Base-by-base conservation (phyloP, 2,888 invertebrate genomes). In the Agrilus cyanescens region DNA sequence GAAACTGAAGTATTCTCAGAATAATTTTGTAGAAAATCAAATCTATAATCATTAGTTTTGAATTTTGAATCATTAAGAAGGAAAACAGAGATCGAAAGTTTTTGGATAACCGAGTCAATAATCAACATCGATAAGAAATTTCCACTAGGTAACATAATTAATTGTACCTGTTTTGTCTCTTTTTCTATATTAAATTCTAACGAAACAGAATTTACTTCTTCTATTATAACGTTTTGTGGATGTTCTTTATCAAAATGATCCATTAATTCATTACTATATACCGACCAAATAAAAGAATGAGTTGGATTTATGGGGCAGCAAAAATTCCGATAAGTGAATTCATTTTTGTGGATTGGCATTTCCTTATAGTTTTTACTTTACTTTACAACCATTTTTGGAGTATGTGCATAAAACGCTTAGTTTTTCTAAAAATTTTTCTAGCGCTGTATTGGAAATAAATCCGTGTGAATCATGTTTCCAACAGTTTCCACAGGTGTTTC, bases 401-500 rank as follows among this genome's bases (percentile, higher is more conserved):
- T 54, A 58, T 42, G 50, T 53, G 42, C 60, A 60, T 1, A 57
- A 58, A 18, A 60, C 45, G 42, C 46, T 49, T 29, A 58, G 43
- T 37, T 53, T 38, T 31, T 50, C 48, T 16, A 60, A 43, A 18
- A 58, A 51, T 7, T 46, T 46, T 46, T 58, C 59, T 30, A 59
- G 40, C 6, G 51, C 51, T 8, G 41, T 32, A 40, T 59, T 59
- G 5, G 44, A 50, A 31, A 57, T 32, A 18, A 47, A 46, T n/a
- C 39, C 40, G 33, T 41, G 46, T 4, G 45, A 31, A 33, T 38
- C 33, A 5, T 37, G 40, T 5, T 49, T 51, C 40, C 54, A 47
- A 35, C 62, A 62, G 6, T 43, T 45, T 8, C 52, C 51, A 43
- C 62, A 62, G 13, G 59, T 46, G 40, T 60, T 60, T 13, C 61